These are phyloP conservation scores for Leucosticte australis DNA, from an alignment of 2,113 vertebrate species.

Conservation along the genomic window DNA sequence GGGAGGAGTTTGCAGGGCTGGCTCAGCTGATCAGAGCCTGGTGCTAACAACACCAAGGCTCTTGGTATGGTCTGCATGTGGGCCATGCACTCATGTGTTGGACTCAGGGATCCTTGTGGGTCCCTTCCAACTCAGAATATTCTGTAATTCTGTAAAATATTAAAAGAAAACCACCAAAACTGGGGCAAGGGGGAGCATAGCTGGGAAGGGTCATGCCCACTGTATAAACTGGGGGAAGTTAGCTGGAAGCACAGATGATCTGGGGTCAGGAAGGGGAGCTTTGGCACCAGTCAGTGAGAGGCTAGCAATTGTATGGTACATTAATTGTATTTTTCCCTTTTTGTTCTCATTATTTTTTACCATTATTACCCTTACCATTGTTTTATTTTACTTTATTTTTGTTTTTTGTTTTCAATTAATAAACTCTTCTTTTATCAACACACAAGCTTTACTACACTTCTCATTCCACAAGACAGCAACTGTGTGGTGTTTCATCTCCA, in stretches of 20 bases:
- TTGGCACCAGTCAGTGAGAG: accelerated
- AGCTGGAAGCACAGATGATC: neutral
- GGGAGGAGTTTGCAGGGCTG: neutral
- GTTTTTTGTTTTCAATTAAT: neutral
- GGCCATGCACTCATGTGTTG: accelerated
- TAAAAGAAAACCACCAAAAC: neutral
- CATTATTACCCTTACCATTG: neutral
- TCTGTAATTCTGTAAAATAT: neutral
- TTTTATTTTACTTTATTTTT: neutral
- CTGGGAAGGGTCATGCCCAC: neutral
- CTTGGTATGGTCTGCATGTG: neutral
- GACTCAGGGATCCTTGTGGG: neutral
- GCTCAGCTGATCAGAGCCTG: neutral
- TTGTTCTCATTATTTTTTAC: neutral
- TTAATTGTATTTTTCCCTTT: neutral
- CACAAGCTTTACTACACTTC: neutral
- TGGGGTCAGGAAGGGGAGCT: neutral
- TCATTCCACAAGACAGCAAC: accelerated
- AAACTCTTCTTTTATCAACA: neutral
- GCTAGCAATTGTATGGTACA: accelerated
- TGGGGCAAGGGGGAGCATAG: neutral
- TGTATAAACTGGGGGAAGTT: neutral
- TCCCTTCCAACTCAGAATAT: neutral
- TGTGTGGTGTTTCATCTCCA: neutral
- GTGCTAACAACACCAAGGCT: neutral